Evolutionary conservation across 2,888 invertebrate species (phyloP).

Genomic region (Aporophyla nigra): DNA sequence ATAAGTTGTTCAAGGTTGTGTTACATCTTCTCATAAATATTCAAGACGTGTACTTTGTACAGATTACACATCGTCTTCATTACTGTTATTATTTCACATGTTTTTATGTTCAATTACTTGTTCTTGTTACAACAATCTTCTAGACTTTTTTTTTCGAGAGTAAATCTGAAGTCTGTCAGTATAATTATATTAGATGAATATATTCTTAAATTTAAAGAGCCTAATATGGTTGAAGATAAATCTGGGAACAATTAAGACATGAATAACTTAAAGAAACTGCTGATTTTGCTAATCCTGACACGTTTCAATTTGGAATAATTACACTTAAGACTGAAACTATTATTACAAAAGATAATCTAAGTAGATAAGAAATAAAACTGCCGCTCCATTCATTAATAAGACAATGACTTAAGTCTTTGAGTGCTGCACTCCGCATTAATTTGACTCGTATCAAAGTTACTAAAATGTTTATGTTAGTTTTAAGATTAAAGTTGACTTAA

Average conservation of each 20-base stretch:
- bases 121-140: conserved; percentile 9
- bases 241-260: conserved; percentile 7
- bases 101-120: conserved; percentile 49
- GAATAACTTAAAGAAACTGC: conserved; percentile 23
- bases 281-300: conserved; percentile 9
- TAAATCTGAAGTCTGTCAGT: background rate
- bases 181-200: background rate
- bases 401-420: conserved; percentile 45
- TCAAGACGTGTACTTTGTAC: conserved; percentile 45
- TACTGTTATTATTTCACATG: conserved; percentile 53
- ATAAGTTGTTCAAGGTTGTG: conserved; percentile 54
- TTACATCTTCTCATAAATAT: conserved; percentile 53
- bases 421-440: conserved; percentile 53
- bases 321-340: conserved; percentile 30
- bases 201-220: background rate
- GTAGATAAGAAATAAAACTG: conserved; percentile 43
- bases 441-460: conserved; percentile 56
- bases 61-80: conserved; percentile 59
- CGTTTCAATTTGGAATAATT: conserved; percentile 20
- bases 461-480: conserved; percentile 61
- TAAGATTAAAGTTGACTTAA: conserved; percentile 52
- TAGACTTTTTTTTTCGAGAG: conserved; percentile 18
- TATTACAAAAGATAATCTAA: conserved; percentile 31
- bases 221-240: background rate
- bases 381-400: conserved; percentile 41